phyloP scores from a whole-genome alignment of 2,113 vertebrate species.

The Eudyptes chrysolophus region DNA sequence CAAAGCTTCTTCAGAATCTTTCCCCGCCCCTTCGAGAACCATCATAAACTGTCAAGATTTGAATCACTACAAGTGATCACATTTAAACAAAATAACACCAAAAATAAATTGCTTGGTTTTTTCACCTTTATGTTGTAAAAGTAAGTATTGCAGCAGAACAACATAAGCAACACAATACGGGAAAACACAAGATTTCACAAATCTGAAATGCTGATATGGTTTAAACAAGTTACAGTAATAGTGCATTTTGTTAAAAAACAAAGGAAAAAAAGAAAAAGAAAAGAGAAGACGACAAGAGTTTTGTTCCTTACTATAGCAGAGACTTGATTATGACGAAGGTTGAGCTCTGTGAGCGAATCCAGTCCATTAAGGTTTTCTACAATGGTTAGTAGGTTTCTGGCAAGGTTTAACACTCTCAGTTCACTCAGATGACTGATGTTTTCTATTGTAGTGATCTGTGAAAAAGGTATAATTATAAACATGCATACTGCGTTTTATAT shows the following conservation, averaged over 20 bases:
- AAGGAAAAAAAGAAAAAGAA: background rate
- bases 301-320: constrained; percentile 83
- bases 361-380: constrained; percentile 88
- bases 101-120: background rate
- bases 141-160: background rate
- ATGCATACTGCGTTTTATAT: background rate
- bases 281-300: background rate
- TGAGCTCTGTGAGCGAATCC: constrained; percentile 87
- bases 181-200: background rate
- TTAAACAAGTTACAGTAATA: background rate
- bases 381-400: constrained; percentile 85
- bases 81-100: background rate
- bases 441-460: constrained; percentile 89
- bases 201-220: background rate
- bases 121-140: background rate
- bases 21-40: accelerated
- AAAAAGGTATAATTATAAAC: constrained; percentile 1
- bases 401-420: constrained; percentile 90
- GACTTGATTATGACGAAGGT: constrained; percentile 89
- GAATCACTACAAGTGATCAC: background rate
- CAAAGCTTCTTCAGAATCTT: background rate
- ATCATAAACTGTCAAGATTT: background rate
- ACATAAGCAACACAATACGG: accelerated
- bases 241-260: background rate
- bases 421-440: constrained; percentile 85